Percentiles rank a stretch among this genome's conserved stretches.
Conservation (phyloP, 2,113 vertebrate species). For the Turdus rufiventris region DNA sequence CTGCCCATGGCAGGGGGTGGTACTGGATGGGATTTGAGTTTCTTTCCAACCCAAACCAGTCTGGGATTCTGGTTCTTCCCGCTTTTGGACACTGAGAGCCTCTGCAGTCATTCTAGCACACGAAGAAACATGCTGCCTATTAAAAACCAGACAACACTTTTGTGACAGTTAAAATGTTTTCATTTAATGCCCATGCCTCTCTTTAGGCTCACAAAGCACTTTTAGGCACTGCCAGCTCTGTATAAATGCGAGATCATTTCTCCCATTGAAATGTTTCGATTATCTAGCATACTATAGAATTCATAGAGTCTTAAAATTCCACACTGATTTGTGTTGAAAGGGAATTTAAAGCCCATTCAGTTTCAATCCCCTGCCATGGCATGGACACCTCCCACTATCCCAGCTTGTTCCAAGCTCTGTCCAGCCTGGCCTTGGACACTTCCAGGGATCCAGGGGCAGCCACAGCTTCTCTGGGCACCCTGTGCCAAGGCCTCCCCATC, state of each 20-base stretch:
- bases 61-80: not conserved
- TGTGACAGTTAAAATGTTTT: not conserved
- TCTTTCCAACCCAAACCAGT: accelerated
- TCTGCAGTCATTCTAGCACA: not conserved
- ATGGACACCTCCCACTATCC: accelerated
- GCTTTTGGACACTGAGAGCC: not conserved
- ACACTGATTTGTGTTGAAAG: not conserved
- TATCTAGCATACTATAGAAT: not conserved
- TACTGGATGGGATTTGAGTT: accelerated
- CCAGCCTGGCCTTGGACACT: not conserved
- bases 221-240: not conserved
- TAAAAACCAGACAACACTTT: not conserved
- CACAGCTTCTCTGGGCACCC: not conserved
- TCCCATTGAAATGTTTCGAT: not conserved
- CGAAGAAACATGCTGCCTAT: not conserved
- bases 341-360: not conserved
- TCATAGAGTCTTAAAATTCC: not conserved
- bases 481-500: not conserved
- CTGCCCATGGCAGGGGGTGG: not conserved
- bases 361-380: not conserved
- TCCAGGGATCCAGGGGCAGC: not conserved
- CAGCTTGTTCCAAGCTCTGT: accelerated
- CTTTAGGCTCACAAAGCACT: not conserved
- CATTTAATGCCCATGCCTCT: not conserved
- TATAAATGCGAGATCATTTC: not conserved